Base-by-base conservation (phyloP, 2,113 vertebrate species). In the Anser cygnoides region DNA sequence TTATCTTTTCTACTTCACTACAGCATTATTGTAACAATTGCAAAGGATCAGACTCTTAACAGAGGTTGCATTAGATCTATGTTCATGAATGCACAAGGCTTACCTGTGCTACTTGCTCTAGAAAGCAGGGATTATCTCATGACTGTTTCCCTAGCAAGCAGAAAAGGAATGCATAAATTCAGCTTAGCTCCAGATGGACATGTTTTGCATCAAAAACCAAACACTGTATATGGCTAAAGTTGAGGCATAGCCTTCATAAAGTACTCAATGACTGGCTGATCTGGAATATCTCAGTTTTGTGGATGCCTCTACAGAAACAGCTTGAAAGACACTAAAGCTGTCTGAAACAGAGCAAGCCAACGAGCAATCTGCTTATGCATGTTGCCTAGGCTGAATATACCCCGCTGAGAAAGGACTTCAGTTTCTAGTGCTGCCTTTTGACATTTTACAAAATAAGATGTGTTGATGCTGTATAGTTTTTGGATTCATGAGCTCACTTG, bases 331-430 rank as follows among this genome's bases (percentile, higher is more conserved):
- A 17, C 37, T 33, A n/a, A 65, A 59, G 14, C 18, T 61, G 2
- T 10, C 11, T 58, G 15, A 71, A 58, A 31, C 13, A 17, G 25
- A 52, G 18, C 1, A 10, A 50, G 49, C 23, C 55, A 63, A 23
- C 0, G 1, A 26, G 26, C 11, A 2, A 2, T n/a, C 55, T 89
- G 68, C 25, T 55, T 15, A 4, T 49, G 37, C 20, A 4, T 6
- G n/a, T 28, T 75, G 49, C 43, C 59, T 9, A 31, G n/a, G 49
- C 25, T 49, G 46, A 55, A 57, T 22, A 43, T 18, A 55, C 14
- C 35, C 54, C 29, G 7, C 43, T 13, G 61, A 59, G 65, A 46
- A 61, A 73, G 67, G 55, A 19, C 11, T 26, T 41, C 12, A 2
- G 6, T 39, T 68, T 80, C 29, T 14, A 35, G 43, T 18, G 14